phyloP scores from a whole-genome alignment of 2,113 vertebrate genomes.

The Sinocyclocheilus rhinocerous region DNA sequence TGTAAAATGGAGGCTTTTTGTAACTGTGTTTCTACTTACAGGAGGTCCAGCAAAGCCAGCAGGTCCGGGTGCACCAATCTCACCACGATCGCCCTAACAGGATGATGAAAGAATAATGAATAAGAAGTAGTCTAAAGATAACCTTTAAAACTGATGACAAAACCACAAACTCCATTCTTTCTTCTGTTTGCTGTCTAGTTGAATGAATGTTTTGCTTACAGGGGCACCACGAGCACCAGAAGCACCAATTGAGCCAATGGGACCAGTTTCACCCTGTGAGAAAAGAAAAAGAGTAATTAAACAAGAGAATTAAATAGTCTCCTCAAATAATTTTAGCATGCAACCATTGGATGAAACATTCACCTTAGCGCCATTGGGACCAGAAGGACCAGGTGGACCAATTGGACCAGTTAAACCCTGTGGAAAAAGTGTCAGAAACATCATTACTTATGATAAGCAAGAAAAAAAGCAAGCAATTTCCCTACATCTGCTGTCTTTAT shows the following conservation, averaged over 20 bases:
- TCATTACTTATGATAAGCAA: not conserved
- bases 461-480: not conserved
- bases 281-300: slow-evolving; percentile 22
- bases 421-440: slow-evolving; percentile 2
- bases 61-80: slow-evolving; percentile 90
- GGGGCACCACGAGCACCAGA: slow-evolving; percentile 89
- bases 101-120: slow-evolving; percentile 30
- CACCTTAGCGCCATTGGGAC: slow-evolving; percentile 95
- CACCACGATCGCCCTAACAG: slow-evolving; percentile 91
- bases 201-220: slow-evolving; percentile 70
- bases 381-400: slow-evolving; percentile 89
- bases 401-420: slow-evolving; percentile 96
- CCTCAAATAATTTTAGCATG: no score
- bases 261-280: slow-evolving; percentile 88
- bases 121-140: not conserved
- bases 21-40: slow-evolving; percentile 77
- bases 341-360: slow-evolving; percentile 49
- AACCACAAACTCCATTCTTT: not conserved
- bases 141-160: not conserved
- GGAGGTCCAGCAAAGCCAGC: slow-evolving; percentile 98
- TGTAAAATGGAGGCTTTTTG: not conserved
- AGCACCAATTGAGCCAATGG: slow-evolving; percentile 81
- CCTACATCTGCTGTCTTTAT: not conserved
- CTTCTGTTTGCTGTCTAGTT: not conserved
- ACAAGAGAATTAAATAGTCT: not conserved